Base-by-base conservation (phyloP, 2,797 vertebrate species). In the Rhinoraja longicauda region DNA sequence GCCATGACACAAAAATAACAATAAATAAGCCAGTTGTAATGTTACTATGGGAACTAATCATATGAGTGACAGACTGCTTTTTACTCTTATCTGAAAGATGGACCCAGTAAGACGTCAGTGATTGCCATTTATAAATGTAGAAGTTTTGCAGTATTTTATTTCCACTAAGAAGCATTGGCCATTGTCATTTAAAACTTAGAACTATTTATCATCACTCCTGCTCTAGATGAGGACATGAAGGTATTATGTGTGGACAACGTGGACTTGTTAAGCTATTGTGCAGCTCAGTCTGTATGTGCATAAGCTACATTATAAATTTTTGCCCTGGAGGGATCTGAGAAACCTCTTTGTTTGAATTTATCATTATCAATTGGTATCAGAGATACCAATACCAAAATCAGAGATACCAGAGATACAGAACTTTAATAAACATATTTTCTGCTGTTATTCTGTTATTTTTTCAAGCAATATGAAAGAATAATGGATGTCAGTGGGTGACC, bases 21-120 rank as follows among this genome's bases (percentile, higher is more conserved):
- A 39, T 90, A 92, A 75, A 57, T 92, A 70, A 92, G 70, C 70
- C 70, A 75, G 67, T 75, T 72, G 90, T 75, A 13, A 0, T 92
- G 70, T 92, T 92, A 75, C 90, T 92, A 92, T 75, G 90, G 90
- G 24, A 92, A 92, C 70, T 72, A 45, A 91, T 91, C 57, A 72
- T 70, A 45, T 70, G 36, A 39, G 24, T 72, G 9, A 8, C 29
- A 90, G 2, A 73, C 67, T 72, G 24, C 36, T 12, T 73, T 73
- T 75, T 17, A n/a, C 6, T 92, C 39, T 92, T 53, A 13, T 75
- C 7, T 26, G 90, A 53, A 75, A 26, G 45, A 92, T 13, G 45
- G 67, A 92, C 24, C 10, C 6, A 73, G 62, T 67, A 62, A 70
- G 86, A 90, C 59, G 3, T 67, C 5, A 53, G 9, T 75, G 24